These are phyloP conservation scores for Heterohyrax brucei DNA, from an alignment of 2,797 vertebrate species.

Conservation along the genomic window DNA sequence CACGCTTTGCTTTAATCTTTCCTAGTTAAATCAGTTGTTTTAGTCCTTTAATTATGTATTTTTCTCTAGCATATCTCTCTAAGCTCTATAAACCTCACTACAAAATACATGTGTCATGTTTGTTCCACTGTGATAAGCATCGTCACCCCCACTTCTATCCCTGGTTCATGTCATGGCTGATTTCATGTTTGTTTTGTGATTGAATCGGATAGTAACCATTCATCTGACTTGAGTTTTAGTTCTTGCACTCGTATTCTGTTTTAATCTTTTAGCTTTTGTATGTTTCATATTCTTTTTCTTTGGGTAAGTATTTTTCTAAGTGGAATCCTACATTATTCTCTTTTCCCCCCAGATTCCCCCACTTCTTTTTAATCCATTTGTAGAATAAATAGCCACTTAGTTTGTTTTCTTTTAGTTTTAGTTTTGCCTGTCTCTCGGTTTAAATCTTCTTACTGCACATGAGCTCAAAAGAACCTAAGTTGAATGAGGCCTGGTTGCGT, in stretches of 20 bases:
- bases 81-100: constrained; percentile 61
- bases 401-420: neutral
- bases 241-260: neutral
- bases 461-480: constrained; percentile 41
- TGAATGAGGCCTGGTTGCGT: constrained; percentile 61
- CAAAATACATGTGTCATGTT: neutral
- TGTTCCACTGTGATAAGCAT: neutral
- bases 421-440: neutral
- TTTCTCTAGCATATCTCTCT: constrained; percentile 66
- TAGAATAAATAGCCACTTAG: constrained; percentile 51
- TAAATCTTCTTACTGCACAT: constrained; percentile 68
- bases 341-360: neutral
- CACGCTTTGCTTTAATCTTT: constrained; percentile 68
- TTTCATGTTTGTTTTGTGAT: constrained; percentile 41
- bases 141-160: neutral
- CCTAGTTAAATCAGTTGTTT: constrained; percentile 68
- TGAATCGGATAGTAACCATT: neutral
- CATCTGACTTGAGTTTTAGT: constrained; percentile 26
- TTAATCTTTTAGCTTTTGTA: constrained; percentile 13
- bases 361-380: constrained; percentile 67
- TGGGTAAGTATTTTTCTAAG: constrained; percentile 54
- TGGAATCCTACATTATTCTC: constrained; percentile 9
- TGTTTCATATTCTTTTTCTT: constrained; percentile 60
- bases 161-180: neutral
- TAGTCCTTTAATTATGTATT: constrained; percentile 72